These are phyloP conservation scores for Ophraella communa DNA, from an alignment of 2,888 invertebrate genomes.

Conservation along the genomic window DNA sequence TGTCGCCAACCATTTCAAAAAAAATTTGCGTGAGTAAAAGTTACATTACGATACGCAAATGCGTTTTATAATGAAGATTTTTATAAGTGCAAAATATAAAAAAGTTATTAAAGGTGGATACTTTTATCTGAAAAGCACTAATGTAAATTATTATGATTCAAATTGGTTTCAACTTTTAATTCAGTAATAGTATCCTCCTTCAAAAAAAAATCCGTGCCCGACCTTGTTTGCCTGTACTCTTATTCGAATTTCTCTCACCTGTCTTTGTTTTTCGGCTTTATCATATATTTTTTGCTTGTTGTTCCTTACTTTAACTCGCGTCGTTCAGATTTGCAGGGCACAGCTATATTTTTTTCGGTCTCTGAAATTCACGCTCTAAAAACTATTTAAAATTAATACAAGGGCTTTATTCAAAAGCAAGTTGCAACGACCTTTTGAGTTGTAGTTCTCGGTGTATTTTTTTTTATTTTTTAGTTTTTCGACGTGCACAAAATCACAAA, in stretches of 20 bases:
- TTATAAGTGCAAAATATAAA: too few species aligned
- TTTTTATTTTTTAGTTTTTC: slow-evolving; percentile 19
- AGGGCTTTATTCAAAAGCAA: slow-evolving; percentile 21
- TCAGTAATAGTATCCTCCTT: background rate
- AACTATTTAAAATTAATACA: slow-evolving; percentile 31
- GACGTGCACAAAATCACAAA: slow-evolving; percentile 1
- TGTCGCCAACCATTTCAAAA: too few species aligned
- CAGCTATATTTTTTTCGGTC: slow-evolving; percentile 31
- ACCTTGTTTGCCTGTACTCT: slow-evolving; percentile 18
- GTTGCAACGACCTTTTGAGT: slow-evolving; percentile 25
- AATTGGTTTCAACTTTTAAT: too few species aligned
- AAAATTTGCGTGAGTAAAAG: too few species aligned
- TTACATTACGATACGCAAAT: too few species aligned
- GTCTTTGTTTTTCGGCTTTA: slow-evolving; percentile 37
- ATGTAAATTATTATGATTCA: too few species aligned
- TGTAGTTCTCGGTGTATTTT: slow-evolving; percentile 17
- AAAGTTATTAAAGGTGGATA: too few species aligned
- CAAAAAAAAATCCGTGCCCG: background rate
- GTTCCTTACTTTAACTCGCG: slow-evolving; percentile 18
- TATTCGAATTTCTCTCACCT: slow-evolving; percentile 37
- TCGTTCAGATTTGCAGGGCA: slow-evolving; percentile 26
- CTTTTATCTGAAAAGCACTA: too few species aligned
- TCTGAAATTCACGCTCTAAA: slow-evolving; percentile 33
- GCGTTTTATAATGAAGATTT: too few species aligned
- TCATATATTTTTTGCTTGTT: slow-evolving; percentile 23